Evolutionary conservation across 2,113 vertebrate genomes (phyloP), one percentile per base, ranked within the genome.

Genomic region (Cryptotis parvus): DNA sequence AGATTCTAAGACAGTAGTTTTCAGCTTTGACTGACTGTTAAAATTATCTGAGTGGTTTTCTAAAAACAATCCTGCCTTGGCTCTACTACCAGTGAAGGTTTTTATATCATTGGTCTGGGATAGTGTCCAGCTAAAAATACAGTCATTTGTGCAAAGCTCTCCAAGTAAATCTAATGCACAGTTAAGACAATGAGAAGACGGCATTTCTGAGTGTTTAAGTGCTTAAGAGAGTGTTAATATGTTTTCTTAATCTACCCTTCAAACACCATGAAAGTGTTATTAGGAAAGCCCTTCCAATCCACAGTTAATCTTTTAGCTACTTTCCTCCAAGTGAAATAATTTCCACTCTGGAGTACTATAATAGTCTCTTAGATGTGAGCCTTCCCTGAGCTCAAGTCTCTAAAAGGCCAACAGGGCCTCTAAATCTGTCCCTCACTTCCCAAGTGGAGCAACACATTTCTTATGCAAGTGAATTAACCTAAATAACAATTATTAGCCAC

Each of bases 401-500:
- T 20, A 49, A 85, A 90, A 92, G 18, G 12, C 15, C 16, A 41
- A 11, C 1, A 58, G 9, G 5, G 9, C 18, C 61, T 92, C 26
- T 89, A 80, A 84, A 66, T 27, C 20, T 43, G 73, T 7, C 20
- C 9, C 79, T 35, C 63, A 78, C 6, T 85, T 11, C 89, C 29
- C 39, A 90, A 41, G 14, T 37, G 72, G 80, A 4, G 58, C 33
- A 78, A 82, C 84, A 75, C 31, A 33, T 83, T 94, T 91, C 37
- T 84, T 69, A 91, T 41, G n/a, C 84, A 77, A 90, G 72, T 27
- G 27, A 86, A 41, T 86, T 92, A 94, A 86, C 72, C 91, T 84
- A 83, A 93, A 90, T 95, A 95, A 92, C n/a, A 94, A 93, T 92
- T 73, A 93, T 77, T 90, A 77, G 63, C 69, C 55, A 94, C 75